Evolutionary conservation across 2,113 vertebrate genomes (phyloP).

Genomic region (Anser cygnoides): DNA sequence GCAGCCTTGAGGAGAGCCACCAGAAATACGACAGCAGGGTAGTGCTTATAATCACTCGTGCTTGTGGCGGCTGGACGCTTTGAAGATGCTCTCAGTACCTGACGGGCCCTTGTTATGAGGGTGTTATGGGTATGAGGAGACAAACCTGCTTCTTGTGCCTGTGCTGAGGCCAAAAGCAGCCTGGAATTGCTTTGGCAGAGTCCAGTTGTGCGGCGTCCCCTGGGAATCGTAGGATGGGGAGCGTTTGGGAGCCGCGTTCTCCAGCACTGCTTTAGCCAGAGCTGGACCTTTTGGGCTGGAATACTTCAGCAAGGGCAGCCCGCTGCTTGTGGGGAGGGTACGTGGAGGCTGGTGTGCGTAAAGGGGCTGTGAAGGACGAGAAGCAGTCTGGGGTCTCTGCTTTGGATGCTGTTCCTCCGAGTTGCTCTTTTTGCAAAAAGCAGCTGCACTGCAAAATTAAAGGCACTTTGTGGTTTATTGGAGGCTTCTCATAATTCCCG

Average conservation of each 20-base stretch:
- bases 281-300: background rate
- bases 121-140: background rate
- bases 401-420: background rate
- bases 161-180: background rate
- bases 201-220: background rate
- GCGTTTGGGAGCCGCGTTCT: background rate
- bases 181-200: background rate
- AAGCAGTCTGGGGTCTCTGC: background rate
- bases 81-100: background rate
- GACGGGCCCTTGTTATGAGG: no score
- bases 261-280: background rate
- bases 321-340: background rate
- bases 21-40: background rate
- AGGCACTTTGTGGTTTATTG: background rate
- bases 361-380: fast-evolving
- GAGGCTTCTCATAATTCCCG: background rate
- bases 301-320: background rate
- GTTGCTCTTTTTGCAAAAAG: background rate
- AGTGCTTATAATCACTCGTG: background rate
- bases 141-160: background rate
- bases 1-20: background rate
- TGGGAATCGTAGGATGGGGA: background rate
- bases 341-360: background rate
- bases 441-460: background rate
- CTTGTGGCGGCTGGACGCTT: no score